Evolutionary conservation across 2,113 vertebrate genomes (phyloP), one percentile per base, ranked within the genome.

Genomic region (Toxotes jaculatrix): DNA sequence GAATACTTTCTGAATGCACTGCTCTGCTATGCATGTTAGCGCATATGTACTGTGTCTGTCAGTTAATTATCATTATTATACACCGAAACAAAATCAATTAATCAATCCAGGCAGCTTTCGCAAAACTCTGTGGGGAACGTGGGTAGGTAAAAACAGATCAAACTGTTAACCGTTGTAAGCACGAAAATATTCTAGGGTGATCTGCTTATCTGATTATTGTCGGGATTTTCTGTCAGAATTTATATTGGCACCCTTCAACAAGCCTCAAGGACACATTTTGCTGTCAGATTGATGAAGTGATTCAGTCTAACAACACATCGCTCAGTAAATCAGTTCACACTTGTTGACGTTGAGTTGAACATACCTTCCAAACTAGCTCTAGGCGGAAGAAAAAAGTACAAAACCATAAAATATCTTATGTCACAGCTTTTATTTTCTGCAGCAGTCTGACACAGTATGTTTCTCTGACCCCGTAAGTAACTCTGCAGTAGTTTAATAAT

Each of bases 251-350:
- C 17, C 8, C 2, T 38, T 40, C 11, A 49, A 62, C 7, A 40
- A 74, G 75, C 67, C 85, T 70, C 10, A n/a, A 49, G n/a, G 77
- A 69, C 74, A 42, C 42, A 69, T 43, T 56, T 67, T 23, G n/a
- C 38, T 56, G 16, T 62, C 51, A 79, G 51, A 45, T 7, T 74
- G 55, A 62, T 67, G 32, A 74, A 34, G 32, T 73, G 56, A 57
- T 79, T 17, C 11, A 19, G 16, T 53, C 17, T 55, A 10, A 43
- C 34, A 42, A 19, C 0, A n/a, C 21, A 42, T 13, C 43, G 36
- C 43, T 49, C 51, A 21, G 21, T 67, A 80, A 87, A 77, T 83
- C 61, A 61, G 12, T 51, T 77, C 49, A 8, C 8, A 47, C 32
- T 19, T 79, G 32, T 47, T 60, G 62, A 49, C 10, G 11, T 70